Percentiles rank a stretch among this genome's conserved stretches.
These are phyloP conservation scores for Hycleus phaleratus DNA, from an alignment of 1,140 invertebrate species.

Conservation along the genomic window DNA sequence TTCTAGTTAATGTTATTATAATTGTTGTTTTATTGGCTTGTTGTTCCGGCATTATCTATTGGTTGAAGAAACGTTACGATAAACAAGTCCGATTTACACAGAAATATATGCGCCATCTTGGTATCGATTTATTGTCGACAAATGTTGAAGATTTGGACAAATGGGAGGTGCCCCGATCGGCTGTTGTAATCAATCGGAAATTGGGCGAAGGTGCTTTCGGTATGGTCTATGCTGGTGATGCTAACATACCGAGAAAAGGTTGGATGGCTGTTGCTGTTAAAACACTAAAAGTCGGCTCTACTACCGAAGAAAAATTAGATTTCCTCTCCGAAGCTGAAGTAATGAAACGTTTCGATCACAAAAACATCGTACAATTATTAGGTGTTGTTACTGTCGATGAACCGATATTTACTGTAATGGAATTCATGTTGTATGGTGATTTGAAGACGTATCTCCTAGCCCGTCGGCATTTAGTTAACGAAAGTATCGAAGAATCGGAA, in stretches of 20 bases:
- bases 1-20: constrained; percentile 62
- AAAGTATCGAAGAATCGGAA: constrained; percentile 59
- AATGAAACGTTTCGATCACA: constrained; percentile 87
- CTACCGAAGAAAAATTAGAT: constrained; percentile 81
- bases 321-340: constrained; percentile 88
- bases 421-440: constrained; percentile 90
- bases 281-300: constrained; percentile 75
- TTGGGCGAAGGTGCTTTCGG: constrained; percentile 87
- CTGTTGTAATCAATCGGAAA: constrained; percentile 82
- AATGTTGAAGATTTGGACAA: constrained; percentile 55
- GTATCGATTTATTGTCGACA: constrained; percentile 51
- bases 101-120: constrained; percentile 64
- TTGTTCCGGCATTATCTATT: constrained; percentile 1
- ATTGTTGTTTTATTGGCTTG: constrained; percentile 52
- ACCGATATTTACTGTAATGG: constrained; percentile 85
- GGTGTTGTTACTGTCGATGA: constrained; percentile 79
- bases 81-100: constrained; percentile 60
- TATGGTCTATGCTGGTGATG: constrained; percentile 80
- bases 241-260: constrained; percentile 56
- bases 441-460: constrained; percentile 81
- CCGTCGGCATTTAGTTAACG: constrained; percentile 71
- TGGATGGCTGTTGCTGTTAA: constrained; percentile 88
- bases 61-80: constrained; percentile 61
- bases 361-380: constrained; percentile 80
- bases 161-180: constrained; percentile 78